Percentiles rank a stretch among this genome's conserved stretches.
Evolutionary conservation across 2,113 vertebrate genomes (phyloP).

Genomic region (Electrona antarctica): DNA sequence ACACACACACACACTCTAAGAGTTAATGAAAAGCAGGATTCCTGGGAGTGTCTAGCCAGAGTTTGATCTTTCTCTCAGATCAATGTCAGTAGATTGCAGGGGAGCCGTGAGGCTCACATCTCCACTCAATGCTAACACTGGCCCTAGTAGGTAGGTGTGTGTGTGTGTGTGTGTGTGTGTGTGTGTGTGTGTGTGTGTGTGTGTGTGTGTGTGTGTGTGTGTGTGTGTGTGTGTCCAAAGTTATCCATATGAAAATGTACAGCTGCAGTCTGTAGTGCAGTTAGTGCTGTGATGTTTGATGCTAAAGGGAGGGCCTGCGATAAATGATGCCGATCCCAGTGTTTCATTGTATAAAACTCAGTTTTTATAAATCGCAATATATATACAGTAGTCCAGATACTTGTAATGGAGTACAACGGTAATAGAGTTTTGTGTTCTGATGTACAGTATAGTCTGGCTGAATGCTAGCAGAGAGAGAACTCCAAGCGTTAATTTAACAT

Average conservation of each 20-base stretch:
- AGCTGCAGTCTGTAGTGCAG: no score
- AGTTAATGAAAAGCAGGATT: constrained; percentile 46
- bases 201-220: constrained; percentile 20
- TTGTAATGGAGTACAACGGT: no score
- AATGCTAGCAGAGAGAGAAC: no score
- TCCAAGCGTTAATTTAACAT: no score
- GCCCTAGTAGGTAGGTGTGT: constrained; percentile 31
- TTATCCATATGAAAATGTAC: background rate
- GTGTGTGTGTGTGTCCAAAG: background rate
- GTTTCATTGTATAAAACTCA: no score
- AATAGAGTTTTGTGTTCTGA: no score
- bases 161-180: constrained; percentile 19
- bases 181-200: constrained; percentile 20
- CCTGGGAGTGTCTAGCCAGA: constrained; percentile 44
- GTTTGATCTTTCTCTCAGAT: constrained; percentile 55
- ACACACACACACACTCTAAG: constrained; percentile 19
- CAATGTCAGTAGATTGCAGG: constrained; percentile 53
- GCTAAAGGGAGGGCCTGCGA: no score
- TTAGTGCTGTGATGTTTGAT: no score
- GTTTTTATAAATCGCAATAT: no score
- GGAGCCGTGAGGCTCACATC: constrained; percentile 50
- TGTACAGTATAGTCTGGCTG: no score
- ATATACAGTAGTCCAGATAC: no score
- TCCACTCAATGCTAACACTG: constrained; percentile 55
- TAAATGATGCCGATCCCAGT: no score